Percentiles rank a stretch among this genome's conserved stretches.
Evolutionary conservation across 2,113 vertebrate species (phyloP).

Genomic region (Corapipo altera): DNA sequence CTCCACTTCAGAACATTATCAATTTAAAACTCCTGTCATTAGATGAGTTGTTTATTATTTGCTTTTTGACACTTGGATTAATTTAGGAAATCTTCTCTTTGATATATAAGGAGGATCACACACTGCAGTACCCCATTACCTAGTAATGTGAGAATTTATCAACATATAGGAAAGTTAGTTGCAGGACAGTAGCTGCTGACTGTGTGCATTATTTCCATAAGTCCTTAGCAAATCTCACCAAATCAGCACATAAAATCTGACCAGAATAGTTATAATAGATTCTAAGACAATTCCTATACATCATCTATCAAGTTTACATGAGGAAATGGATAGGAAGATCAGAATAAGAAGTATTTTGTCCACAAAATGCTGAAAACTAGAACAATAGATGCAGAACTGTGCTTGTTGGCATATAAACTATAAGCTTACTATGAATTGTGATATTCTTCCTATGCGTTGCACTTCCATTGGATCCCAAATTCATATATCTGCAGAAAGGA

Average conservation of each 20-base stretch:
- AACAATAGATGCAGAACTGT: background rate
- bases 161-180: background rate
- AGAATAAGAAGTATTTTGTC: background rate
- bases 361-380: background rate
- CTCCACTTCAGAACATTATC: background rate
- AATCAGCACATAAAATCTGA: background rate
- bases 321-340: background rate
- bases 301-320: background rate
- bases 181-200: background rate
- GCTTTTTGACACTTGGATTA: background rate
- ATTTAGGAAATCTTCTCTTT: background rate
- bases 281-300: background rate
- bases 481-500: too few relatives aligned
- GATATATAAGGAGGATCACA: background rate
- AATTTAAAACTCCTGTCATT: background rate
- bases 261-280: background rate
- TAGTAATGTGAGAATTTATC: background rate
- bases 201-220: background rate
- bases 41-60: accelerated
- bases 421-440: background rate
- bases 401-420: background rate
- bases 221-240: background rate
- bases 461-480: too few relatives aligned
- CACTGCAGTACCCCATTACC: background rate
- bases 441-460: background rate